Conservation (phyloP, 2,113 vertebrate genomes). For the Tiliqua scincoides region DNA sequence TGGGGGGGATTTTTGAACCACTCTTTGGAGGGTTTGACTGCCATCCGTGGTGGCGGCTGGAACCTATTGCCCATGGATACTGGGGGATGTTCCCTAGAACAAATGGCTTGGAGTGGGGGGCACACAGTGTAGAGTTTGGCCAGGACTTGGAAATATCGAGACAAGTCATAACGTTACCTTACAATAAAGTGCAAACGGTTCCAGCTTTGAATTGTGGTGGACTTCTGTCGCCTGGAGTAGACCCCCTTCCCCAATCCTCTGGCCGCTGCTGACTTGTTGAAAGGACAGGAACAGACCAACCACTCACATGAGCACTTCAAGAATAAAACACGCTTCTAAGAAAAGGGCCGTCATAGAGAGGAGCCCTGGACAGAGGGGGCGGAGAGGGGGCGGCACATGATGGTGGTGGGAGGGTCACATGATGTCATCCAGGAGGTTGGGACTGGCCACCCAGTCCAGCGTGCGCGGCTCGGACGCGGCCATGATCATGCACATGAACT, state of each 20-base stretch:
- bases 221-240: too few relatives aligned
- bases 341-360: constrained; percentile 68
- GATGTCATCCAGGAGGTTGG: constrained; percentile 94
- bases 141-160: too few relatives aligned
- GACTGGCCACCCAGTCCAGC: constrained; percentile 95
- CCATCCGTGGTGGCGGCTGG: too few relatives aligned
- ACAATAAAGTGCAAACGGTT: too few relatives aligned
- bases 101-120: neutral
- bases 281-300: neutral
- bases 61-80: too few relatives aligned
- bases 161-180: neutral
- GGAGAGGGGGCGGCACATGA: too few relatives aligned
- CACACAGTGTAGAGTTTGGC: neutral
- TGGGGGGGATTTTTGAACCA: too few relatives aligned
- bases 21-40: too few relatives aligned
- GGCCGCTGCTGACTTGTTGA: accelerated
- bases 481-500: constrained; percentile 99
- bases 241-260: too few relatives aligned
- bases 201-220: neutral
- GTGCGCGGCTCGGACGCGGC: constrained; percentile 94
- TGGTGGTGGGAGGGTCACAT: constrained; percentile 77
- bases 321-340: constrained; percentile 78
- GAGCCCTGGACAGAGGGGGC: neutral
- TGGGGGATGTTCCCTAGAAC: neutral
- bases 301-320: constrained; percentile 22